A percentile compares a stretch with the other conserved stretches of the same genome.
phyloP scores from a whole-genome alignment of 1,140 invertebrate species.

The Calliopsis andreniformis region DNA sequence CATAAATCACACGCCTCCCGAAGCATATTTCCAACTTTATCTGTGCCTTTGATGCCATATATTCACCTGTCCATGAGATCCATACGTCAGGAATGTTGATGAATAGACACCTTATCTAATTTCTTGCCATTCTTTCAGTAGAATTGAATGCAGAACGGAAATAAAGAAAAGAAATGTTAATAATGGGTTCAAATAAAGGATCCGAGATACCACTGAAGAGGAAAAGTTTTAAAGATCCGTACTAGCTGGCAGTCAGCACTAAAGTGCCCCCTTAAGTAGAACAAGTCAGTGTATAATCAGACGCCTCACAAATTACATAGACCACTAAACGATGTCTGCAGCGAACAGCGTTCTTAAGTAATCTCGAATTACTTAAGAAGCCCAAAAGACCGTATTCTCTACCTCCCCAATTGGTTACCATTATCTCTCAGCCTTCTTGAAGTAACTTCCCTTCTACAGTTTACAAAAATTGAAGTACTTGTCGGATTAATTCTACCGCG shows the following conservation, averaged over 20 bases:
- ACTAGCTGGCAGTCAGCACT: background rate
- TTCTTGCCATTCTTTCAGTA: too few species aligned
- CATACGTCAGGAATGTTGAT: background rate
- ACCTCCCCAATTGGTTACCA: background rate
- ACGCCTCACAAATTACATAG: background rate
- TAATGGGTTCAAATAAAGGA: too few species aligned
- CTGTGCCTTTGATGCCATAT: background rate
- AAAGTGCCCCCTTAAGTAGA: background rate
- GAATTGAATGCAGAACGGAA: too few species aligned
- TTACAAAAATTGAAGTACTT: background rate
- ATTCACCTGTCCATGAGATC: background rate
- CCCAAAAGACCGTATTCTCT: background rate
- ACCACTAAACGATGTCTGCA: too few species aligned
- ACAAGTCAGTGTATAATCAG: background rate
- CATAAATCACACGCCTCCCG: constrained; percentile 14
- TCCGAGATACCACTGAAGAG: too few species aligned
- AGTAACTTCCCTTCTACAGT: background rate
- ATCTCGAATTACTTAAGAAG: too few species aligned
- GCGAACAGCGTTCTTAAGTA: too few species aligned
- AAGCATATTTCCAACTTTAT: background rate
- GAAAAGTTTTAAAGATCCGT: too few species aligned
- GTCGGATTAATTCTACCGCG: background rate
- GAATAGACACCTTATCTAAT: background rate
- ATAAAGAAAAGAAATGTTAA: too few species aligned
- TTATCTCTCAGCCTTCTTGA: background rate